Conservation (phyloP, 2,888 invertebrate genomes). For the Patella pellucida region DNA sequence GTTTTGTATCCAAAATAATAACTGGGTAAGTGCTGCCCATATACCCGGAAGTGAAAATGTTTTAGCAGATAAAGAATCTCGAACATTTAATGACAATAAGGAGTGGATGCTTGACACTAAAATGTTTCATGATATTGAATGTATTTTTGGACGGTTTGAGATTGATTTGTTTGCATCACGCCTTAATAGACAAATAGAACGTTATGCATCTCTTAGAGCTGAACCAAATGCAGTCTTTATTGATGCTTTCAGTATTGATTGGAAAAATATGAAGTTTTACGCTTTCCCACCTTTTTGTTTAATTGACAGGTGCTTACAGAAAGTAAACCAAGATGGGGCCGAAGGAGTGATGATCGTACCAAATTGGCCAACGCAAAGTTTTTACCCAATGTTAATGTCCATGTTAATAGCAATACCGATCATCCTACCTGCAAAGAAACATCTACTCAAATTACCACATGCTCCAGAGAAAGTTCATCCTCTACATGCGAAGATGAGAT, state of each 20-base stretch:
- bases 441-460: background rate
- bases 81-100: constrained; percentile 22
- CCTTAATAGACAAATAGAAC: constrained; percentile 23
- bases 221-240: constrained; percentile 23
- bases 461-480: background rate
- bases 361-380: constrained; percentile 29
- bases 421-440: background rate
- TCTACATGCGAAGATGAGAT: constrained; percentile 1
- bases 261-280: constrained; percentile 21
- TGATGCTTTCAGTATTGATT: constrained; percentile 23
- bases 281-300: constrained; percentile 31
- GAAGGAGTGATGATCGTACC: constrained; percentile 23
- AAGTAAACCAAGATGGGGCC: constrained; percentile 20
- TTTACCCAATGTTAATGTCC: constrained; percentile 21
- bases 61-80: constrained; percentile 26
- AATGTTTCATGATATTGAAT: constrained; percentile 16
- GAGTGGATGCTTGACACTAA: constrained; percentile 24
- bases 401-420: constrained; percentile 11
- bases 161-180: constrained; percentile 34
- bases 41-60: constrained; percentile 30
- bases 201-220: constrained; percentile 21
- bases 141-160: constrained; percentile 10
- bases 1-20: constrained; percentile 26
- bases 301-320: constrained; percentile 20
- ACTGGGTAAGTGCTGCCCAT: constrained; percentile 30